Conservation (phyloP, 2,888 invertebrate species). For the Thysanoteuthis rhombus region DNA sequence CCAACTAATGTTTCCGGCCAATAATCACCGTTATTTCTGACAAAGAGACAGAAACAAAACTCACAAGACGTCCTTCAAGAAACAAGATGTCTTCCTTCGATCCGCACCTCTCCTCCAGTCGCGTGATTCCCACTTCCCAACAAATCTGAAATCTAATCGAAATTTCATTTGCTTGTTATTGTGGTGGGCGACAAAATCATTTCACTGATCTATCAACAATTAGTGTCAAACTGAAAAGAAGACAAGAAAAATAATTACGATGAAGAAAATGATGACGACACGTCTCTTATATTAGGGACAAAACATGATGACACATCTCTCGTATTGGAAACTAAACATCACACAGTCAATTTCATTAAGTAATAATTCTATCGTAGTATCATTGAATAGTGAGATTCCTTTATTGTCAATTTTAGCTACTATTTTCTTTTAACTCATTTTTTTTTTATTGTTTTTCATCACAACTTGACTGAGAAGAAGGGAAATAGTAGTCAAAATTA, state of each 20-base stretch:
- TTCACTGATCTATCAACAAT: not conserved
- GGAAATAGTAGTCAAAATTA: too few relatives aligned
- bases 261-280: not conserved
- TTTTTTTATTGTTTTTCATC: not conserved
- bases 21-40: not conserved
- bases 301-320: not conserved
- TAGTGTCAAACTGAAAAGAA: not conserved
- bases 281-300: not conserved
- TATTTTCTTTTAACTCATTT: not conserved
- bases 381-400: not conserved
- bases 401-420: too few relatives aligned
- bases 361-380: not conserved
- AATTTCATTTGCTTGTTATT: conserved; percentile 12
- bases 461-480: too few relatives aligned
- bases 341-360: not conserved
- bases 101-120: not conserved
- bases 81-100: not conserved
- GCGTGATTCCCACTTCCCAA: not conserved
- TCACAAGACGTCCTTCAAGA: not conserved
- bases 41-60: not conserved
- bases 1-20: not conserved
- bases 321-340: not conserved
- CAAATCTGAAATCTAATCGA: conserved; percentile 12
- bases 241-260: not conserved
- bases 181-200: not conserved